A percentile compares a stretch with the other conserved stretches of the same genome.
Evolutionary conservation across 2,113 vertebrate genomes (phyloP).

Genomic region (Oriolus oriolus): DNA sequence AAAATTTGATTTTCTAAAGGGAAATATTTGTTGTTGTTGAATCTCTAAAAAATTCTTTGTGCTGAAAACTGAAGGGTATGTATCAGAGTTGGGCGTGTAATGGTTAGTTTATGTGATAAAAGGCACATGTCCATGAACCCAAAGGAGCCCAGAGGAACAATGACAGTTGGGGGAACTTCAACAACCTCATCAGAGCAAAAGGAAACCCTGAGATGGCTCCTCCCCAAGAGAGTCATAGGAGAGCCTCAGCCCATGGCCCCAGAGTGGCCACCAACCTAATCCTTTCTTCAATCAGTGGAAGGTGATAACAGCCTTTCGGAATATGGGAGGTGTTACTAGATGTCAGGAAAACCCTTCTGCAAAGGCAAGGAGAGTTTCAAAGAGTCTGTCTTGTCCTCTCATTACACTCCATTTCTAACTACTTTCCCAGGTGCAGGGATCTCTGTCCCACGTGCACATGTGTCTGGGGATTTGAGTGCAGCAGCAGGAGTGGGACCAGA

Average conservation of each 20-base stretch:
- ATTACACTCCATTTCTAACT: not conserved
- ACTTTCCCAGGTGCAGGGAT: not conserved
- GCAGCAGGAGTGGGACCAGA: not conserved
- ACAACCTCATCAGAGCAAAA: not conserved
- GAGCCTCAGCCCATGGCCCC: rapidly evolving
- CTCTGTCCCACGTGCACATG: rapidly evolving
- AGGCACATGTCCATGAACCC: not conserved
- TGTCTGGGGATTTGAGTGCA: not conserved
- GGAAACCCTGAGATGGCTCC: not conserved
- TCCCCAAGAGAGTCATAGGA: rapidly evolving
- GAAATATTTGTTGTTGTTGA: not conserved
- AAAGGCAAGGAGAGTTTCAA: not conserved
- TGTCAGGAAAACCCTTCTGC: not conserved
- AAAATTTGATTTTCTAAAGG: not conserved
- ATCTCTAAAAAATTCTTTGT: not conserved
- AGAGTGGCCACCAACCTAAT: not conserved
- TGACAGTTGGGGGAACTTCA: rapidly evolving
- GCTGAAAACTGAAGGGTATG: not conserved
- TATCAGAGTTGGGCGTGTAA: not conserved
- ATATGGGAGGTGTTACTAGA: not conserved
- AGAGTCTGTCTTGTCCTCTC: not conserved
- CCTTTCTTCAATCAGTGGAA: not conserved
- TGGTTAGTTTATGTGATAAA: not conserved
- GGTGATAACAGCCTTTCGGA: not conserved
- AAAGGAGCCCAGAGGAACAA: not conserved